These are phyloP conservation scores for Pachypanchax playfairii DNA, from an alignment of 2,113 vertebrate genomes.

Conservation along the genomic window DNA sequence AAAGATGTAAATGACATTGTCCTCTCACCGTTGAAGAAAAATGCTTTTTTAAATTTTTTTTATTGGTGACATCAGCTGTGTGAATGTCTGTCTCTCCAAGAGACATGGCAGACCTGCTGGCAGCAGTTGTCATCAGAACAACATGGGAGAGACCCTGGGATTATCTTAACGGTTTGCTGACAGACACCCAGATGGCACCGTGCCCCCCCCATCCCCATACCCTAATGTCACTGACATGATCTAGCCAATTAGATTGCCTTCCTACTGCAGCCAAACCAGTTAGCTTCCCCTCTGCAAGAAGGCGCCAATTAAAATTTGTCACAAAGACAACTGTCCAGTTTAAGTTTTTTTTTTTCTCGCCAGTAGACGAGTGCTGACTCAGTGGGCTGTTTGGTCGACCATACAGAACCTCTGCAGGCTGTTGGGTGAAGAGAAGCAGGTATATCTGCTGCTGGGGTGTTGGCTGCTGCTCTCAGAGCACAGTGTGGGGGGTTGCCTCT, in stretches of 20 bases:
- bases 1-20: no score
- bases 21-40: background rate
- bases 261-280: constrained; percentile 61
- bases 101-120: constrained; percentile 42
- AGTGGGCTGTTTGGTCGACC: no score
- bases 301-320: constrained; percentile 51
- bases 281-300: constrained; percentile 51
- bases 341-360: no score
- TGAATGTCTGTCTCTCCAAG: constrained; percentile 4
- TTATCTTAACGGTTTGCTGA: constrained; percentile 73
- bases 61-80: constrained; percentile 25
- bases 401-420: constrained; percentile 45
- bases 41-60: constrained; percentile 12
- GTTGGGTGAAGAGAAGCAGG: constrained; percentile 30
- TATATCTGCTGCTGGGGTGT: constrained; percentile 33
- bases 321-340: constrained; percentile 52
- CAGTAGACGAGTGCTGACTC: no score
- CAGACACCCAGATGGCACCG: constrained; percentile 71
- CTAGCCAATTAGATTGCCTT: constrained; percentile 72
- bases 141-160: constrained; percentile 55
- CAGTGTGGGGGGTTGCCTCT: background rate
- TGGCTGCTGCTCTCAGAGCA: constrained; percentile 22
- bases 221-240: constrained; percentile 61
- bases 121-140: constrained; percentile 57
- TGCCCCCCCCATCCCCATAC: constrained; percentile 65